Conservation (phyloP, 2,888 invertebrate genomes). For the Macroteleia sp. region DNA sequence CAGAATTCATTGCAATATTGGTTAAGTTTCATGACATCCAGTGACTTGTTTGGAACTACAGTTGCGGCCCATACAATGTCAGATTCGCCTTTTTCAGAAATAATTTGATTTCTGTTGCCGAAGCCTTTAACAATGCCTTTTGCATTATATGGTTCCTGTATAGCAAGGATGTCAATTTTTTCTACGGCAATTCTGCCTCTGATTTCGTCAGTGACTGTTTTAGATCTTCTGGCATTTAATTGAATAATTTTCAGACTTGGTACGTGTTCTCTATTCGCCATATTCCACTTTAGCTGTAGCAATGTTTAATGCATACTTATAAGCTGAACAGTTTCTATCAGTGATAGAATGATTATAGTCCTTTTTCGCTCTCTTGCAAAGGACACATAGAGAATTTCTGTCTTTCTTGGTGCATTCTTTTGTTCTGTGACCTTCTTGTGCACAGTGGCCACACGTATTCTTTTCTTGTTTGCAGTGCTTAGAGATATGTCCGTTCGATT, state of each 20-base stretch:
- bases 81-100: too few species aligned
- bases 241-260: conserved; percentile 18
- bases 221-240: not conserved
- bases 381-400: not conserved
- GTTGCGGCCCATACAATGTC: too few species aligned
- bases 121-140: too few species aligned
- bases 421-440: conserved; percentile 3
- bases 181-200: not conserved
- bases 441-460: conserved; percentile 44
- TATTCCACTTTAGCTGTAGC: too few species aligned
- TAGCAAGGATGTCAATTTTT: not conserved
- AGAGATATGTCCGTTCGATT: conserved; percentile 46
- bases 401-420: not conserved
- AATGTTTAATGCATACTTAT: too few species aligned
- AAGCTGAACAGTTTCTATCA: too few species aligned
- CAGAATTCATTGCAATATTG: not conserved
- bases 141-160: conserved; percentile 1
- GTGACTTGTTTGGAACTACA: too few species aligned
- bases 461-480: conserved; percentile 37
- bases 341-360: too few species aligned
- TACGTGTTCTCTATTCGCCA: too few species aligned
- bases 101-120: too few species aligned
- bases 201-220: not conserved
- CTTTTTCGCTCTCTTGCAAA: too few species aligned
- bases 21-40: too few species aligned